A percentile compares a stretch with the other conserved stretches of the same genome.
Evolutionary conservation across 2,797 vertebrate genomes (phyloP).

Genomic region (Poecilia velifera): DNA sequence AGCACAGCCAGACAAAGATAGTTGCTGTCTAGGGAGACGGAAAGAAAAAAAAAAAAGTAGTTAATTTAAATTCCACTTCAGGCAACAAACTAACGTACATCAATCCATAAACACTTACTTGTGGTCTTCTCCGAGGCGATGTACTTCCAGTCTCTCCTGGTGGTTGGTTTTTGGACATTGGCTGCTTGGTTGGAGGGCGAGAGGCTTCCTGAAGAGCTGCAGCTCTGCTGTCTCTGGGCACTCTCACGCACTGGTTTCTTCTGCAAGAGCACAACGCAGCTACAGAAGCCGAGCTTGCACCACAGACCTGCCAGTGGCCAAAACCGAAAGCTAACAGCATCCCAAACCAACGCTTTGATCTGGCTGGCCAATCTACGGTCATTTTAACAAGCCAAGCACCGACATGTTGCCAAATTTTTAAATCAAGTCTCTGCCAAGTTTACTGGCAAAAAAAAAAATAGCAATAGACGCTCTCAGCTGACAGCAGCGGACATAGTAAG

Average conservation of each 20-base stretch:
- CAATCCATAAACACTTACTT: conserved; percentile 83
- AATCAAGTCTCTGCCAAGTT: conserved; percentile 29
- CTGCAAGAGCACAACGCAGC: conserved; percentile 98
- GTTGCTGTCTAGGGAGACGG: conserved; percentile 84
- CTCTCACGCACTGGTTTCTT: conserved; percentile 97
- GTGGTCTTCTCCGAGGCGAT: conserved; percentile 97
- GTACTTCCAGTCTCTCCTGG: conserved; percentile 98
- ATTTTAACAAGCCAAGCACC: conserved; percentile 2
- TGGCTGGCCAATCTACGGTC: conserved; percentile 14
- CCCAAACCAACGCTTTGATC: conserved; percentile 23
- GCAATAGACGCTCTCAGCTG: not conserved
- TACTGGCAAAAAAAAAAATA: too few relatives aligned
- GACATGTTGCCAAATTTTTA: conserved; percentile 4
- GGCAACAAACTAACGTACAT: not conserved
- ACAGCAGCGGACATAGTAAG: conserved; percentile 27
- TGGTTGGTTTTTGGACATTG: conserved; percentile 84
- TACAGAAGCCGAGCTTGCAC: conserved; percentile 88
- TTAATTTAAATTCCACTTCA: not conserved
- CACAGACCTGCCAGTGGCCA: conserved; percentile 62
- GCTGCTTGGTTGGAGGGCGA: conserved; percentile 91
- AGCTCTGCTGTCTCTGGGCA: conserved; percentile 93
- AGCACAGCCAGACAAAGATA: conserved; percentile 97
- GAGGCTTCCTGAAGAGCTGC: conserved; percentile 92
- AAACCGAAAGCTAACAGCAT: conserved; percentile 30
- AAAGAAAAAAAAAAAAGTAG: not conserved